Percentiles rank a stretch among this genome's conserved stretches.
Conservation (phyloP, 2,888 invertebrate genomes). For the Acleris emargana region DNA sequence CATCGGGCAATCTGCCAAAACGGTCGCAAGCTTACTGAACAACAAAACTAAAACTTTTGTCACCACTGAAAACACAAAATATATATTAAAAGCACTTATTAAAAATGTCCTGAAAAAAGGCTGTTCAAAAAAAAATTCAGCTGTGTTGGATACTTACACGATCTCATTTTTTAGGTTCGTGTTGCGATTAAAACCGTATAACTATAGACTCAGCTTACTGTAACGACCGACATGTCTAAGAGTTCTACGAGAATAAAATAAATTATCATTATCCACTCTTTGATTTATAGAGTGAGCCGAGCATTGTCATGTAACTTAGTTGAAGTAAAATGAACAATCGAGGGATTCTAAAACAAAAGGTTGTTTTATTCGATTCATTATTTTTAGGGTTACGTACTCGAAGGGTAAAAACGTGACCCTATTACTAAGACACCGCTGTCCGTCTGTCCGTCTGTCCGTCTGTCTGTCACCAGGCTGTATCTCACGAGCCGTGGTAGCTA, state of each 20-base stretch:
- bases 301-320: slow-evolving; percentile 1
- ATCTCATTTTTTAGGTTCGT: not conserved
- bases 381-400: too few relatives aligned
- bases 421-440: too few relatives aligned
- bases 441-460: too few relatives aligned
- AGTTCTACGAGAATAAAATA: too few relatives aligned
- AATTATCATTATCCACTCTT: not conserved
- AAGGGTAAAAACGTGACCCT: too few relatives aligned
- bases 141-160: slow-evolving; percentile 3
- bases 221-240: too few relatives aligned
- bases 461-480: too few relatives aligned
- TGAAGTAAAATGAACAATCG: not conserved
- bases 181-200: too few relatives aligned
- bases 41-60: slow-evolving; percentile 10
- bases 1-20: not conserved
- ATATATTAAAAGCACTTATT: not conserved
- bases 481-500: too few relatives aligned
- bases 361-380: not conserved
- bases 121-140: slow-evolving; percentile 13
- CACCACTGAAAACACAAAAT: slow-evolving; percentile 21
- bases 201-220: too few relatives aligned
- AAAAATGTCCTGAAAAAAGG: not conserved
- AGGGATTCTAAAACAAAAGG: not conserved
- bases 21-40: slow-evolving; percentile 11
- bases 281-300: not conserved